These are phyloP conservation scores for Grammomys surdaster DNA, from an alignment of 2,113 vertebrate genomes.

Conservation along the genomic window DNA sequence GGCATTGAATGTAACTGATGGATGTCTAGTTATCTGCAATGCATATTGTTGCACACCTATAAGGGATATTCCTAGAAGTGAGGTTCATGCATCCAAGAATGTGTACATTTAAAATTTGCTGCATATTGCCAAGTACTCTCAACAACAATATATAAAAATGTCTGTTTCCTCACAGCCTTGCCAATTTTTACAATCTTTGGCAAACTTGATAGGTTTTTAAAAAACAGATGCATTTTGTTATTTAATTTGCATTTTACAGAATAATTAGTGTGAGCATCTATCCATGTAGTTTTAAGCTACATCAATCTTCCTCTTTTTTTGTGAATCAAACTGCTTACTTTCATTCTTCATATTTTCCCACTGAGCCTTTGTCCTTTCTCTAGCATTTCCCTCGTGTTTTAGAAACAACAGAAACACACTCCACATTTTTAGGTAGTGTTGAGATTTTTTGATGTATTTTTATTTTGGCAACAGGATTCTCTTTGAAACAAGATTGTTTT, in stretches of 20 bases:
- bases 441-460: background rate
- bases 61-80: conserved; percentile 75
- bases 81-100: conserved; percentile 30
- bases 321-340: conserved; percentile 44
- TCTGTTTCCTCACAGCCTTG: conserved; percentile 61
- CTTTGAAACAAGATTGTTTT: conserved; percentile 19
- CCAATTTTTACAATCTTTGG: conserved; percentile 68
- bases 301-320: conserved; percentile 17
- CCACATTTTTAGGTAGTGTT: background rate
- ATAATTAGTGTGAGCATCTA: conserved; percentile 71
- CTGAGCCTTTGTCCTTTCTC: background rate
- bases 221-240: conserved; percentile 48
- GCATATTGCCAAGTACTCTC: conserved; percentile 64
- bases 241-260: conserved; percentile 73
- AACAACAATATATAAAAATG: conserved; percentile 68
- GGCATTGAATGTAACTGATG: background rate
- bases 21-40: background rate
- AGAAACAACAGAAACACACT: background rate
- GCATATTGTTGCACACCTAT: background rate
- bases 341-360: background rate
- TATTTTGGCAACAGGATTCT: background rate
- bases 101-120: conserved; percentile 64
- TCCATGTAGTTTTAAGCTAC: conserved; percentile 56
- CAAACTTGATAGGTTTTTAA: conserved; percentile 48
- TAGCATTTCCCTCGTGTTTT: background rate